Base-by-base conservation (phyloP, 2,797 vertebrate species). In the Sebastes vulpes region DNA sequence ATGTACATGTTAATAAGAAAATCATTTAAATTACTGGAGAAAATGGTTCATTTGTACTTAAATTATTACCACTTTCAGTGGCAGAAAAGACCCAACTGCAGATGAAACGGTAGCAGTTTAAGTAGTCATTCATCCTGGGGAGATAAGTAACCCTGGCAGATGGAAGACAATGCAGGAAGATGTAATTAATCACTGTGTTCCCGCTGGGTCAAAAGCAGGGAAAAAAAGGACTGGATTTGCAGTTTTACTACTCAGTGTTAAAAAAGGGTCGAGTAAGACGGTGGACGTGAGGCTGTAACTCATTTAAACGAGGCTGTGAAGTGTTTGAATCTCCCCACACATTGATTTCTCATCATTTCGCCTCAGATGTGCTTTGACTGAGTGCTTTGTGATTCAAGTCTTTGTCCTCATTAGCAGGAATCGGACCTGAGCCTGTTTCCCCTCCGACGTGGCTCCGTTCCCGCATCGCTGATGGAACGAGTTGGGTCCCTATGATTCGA, bases 141-240 rank as follows among this genome's bases (percentile, higher is more conserved):
- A 91, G 84, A 94, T 89, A 87, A 91, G 90, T 91, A 91, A 90
- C 89, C 85, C 91, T 89, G 92, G 83, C 90, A 92, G 88, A 94
- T 91, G 90, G 87, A 91, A 92, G 92, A 92, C 89, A 91, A 91
- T 87, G 84, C 85, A 84, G 31, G 12, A 66, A 86, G 86, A 94
- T 87, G 83, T 89, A 90, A 93, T 94, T 90, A 92, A 94, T 94
- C 92, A 92, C 81, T 56, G 69, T 80, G 89, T 90, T 90, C 88
- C 84, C 63, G n/a, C 79, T 87, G 79, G 91, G 85, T 90, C 78
- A 84, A 82, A 85, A 85, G 79, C 65, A 76, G 12, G 3, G 5
- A 48, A 12, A 54, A 72, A 57, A 65, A 32, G 35, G 66, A 72
- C 59, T 65, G 81, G 75, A 91, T 91, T 85, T 73, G 79, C 87